Evolutionary conservation across 2,888 invertebrate species (phyloP), one percentile per base, ranked within the genome.

Genomic region (Epistrophe grossulariae): DNA sequence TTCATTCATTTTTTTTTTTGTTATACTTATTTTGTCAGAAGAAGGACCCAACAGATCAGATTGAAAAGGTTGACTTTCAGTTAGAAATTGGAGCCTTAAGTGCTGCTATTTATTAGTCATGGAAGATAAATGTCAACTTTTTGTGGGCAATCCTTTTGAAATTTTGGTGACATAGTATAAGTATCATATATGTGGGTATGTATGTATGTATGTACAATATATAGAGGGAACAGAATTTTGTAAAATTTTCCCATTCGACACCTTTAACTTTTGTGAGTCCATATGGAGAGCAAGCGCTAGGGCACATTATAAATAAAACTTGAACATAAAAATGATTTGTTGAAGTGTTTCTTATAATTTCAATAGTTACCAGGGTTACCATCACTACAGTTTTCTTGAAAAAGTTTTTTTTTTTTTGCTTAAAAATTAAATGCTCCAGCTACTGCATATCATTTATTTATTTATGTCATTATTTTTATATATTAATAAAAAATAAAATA

Each of bases 41-140:
- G 17, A 48, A 66, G 48, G 38, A 68, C 48, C 35, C 17, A 35
- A 68, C 19, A 68, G 68, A 68, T 68, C 68, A 19, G 48, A 66
- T 55, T 48, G 17, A 40, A 40, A 72, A 72, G 68, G 68, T 77
- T 68, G 59, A 72, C 79, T 72, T 72, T 66, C 17, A 38, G 43
- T 57, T 68, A 35, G 31, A 48, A 15, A 55, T 43, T 71, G 64
- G 48, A 55, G 62, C 64, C 57, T 48, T 64, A 71, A 71, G 64
- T 77, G 64, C 19, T 72, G 77, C 71, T 50, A 82, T 82, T 82
- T 77, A 72, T 82, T 78, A 72, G 78, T 73, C 78, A 73, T 59
- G 50, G 68, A 59, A 77, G 71, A 78, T 77, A 77, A 66, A 76
- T 64, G 71, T 72, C 77, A 82, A 71, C 43, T 19, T 55, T 76